Evolutionary conservation across 2,797 vertebrate genomes (phyloP), one percentile per base, ranked within the genome.

Genomic region (Pristis pectinata): DNA sequence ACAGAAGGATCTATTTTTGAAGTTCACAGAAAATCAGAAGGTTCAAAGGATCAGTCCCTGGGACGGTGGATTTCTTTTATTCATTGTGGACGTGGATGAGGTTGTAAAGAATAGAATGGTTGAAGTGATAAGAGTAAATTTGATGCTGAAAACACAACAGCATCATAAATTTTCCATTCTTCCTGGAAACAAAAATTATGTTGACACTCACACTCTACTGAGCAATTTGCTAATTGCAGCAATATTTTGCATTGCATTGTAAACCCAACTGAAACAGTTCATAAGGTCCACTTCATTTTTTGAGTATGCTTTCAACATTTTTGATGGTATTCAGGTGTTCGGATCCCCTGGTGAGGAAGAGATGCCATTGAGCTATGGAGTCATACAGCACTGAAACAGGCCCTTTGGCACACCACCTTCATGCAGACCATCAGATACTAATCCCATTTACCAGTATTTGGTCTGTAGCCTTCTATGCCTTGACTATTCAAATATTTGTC

Each of bases 201-300:
- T 53, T 92, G 59, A 22, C 22, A 4, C 34, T 10, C 61, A 59
- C 37, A 44, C 67, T 64, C 56, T 92, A 92, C 37, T 92, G 89
- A 92, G 61, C 61, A 92, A 67, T 70, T 41, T 92, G 64, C 89
- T 92, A 64, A 67, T 92, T 85, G 82, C 82, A 85, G 49, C 44
- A 56, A 53, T 67, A 92, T n/a, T 24, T 92, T 44, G n/a, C 89
- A 37, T 41, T 8, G 24, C 61, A 41, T 22, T 92, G 89, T 67
- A 41, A n/a, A 9, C 61, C 92, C 61, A 67, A 67, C 61, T 92
- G 56, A 92, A 64, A 61, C 64, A 92, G 59, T 67, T 64, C 91
- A 93, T 44, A 41, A 80, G 34, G 34, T 67, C 17, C 17, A 67
- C 64, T 67, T 64, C 3, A 22, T 17, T 1, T 49, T 15, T 67